Conservation (phyloP, 2,888 invertebrate species). For the Conops quadrifasciatus region DNA sequence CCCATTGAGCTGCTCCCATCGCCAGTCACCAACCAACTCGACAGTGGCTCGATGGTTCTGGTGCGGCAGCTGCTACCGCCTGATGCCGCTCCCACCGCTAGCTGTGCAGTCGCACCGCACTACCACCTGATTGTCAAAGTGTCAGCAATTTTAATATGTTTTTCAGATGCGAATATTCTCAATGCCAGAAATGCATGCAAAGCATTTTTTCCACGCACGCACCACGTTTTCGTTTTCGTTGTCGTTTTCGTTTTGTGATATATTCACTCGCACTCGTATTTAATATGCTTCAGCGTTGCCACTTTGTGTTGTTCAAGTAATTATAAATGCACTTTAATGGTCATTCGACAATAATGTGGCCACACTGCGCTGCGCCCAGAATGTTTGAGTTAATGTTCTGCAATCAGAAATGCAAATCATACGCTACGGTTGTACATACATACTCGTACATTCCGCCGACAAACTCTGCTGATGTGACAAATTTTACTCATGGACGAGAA, state of each 20-base stretch:
- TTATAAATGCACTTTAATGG: too few relatives aligned
- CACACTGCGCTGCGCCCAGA: background rate
- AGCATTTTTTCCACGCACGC: background rate
- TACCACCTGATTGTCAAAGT: slow-evolving; percentile 14
- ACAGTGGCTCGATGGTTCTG: too few relatives aligned
- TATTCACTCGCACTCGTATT: too few relatives aligned
- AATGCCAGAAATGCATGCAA: slow-evolving; percentile 19
- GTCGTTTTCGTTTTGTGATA: too few relatives aligned
- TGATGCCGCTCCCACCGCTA: too few relatives aligned
- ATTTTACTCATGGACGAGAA: background rate
- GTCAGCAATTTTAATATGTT: slow-evolving; percentile 22
- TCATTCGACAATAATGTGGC: background rate
- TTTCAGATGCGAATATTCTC: slow-evolving; percentile 5
- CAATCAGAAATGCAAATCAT: slow-evolving; percentile 11
- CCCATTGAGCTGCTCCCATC: too few relatives aligned
- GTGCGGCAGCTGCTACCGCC: too few relatives aligned
- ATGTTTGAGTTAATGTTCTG: slow-evolving; percentile 1
- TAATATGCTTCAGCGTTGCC: too few relatives aligned
- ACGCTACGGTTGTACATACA: too few relatives aligned
- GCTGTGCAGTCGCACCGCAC: too few relatives aligned
- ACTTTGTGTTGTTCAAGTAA: too few relatives aligned
- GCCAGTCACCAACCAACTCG: too few relatives aligned
- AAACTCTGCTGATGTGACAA: slow-evolving; percentile 6
- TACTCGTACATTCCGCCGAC: background rate
- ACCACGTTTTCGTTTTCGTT: background rate